A percentile compares a stretch with the other conserved stretches of the same genome.
phyloP scores from a whole-genome alignment of 1,140 invertebrate species.

The Platyscapa corneri region DNA sequence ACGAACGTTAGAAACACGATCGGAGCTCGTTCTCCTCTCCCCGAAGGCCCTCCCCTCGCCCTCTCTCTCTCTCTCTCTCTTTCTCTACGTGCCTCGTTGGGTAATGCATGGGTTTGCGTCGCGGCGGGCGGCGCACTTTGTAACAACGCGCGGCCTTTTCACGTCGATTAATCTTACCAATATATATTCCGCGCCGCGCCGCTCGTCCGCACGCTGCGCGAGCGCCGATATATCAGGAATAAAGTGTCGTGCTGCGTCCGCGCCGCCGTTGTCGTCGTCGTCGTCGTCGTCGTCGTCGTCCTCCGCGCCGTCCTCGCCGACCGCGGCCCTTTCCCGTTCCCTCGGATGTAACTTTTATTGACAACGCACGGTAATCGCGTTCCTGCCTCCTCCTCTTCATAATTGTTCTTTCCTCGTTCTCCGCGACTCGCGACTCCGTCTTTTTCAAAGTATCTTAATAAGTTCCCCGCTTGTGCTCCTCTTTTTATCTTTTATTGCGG shows the following conservation, averaged over 20 bases:
- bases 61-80: neutral
- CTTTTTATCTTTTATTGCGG: neutral
- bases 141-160: conserved; percentile 70
- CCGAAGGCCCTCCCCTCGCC: neutral
- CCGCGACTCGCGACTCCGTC: neutral
- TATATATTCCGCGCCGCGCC: conserved; percentile 63
- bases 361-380: neutral
- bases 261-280: conserved; percentile 51
- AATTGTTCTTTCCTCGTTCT: neutral
- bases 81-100: neutral
- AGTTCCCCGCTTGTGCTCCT: neutral
- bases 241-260: conserved; percentile 69
- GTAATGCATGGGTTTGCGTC: conserved; percentile 73
- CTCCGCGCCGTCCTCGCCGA: neutral
- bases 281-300: neutral
- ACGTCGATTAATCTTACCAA: conserved; percentile 75
- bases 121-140: conserved; percentile 75
- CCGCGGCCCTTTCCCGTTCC: neutral
- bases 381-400: neutral
- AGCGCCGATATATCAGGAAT: conserved; percentile 69
- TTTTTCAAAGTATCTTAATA: neutral
- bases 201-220: conserved; percentile 58
- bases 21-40: conserved; percentile 10
- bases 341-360: neutral
- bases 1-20: conserved; percentile 46